Evolutionary conservation across 2,797 vertebrate species (phyloP).

Genomic region (Phylloscopus collybita): DNA sequence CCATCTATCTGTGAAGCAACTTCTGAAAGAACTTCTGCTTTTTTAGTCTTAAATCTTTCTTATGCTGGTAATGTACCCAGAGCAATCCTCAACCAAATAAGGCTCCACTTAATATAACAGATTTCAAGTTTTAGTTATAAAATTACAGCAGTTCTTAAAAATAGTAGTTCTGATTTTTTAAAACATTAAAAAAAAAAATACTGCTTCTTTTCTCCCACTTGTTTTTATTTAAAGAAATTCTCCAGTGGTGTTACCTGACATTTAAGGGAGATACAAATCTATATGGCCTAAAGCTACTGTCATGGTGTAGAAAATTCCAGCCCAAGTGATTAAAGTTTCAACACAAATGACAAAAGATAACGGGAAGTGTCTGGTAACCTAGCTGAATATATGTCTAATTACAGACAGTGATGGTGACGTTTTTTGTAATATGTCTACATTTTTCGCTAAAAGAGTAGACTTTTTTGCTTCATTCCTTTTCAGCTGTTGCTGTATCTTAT

Average conservation of each 20-base stretch:
- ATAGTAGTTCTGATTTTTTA: background rate
- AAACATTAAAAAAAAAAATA: background rate
- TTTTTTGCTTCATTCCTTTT: background rate
- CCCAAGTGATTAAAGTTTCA: slow-evolving; percentile 25
- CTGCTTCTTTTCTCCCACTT: background rate
- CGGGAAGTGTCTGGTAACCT: slow-evolving; percentile 9
- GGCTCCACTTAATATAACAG: background rate
- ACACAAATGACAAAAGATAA: slow-evolving; percentile 20
- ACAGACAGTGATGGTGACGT: background rate
- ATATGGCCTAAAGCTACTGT: background rate
- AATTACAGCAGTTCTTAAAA: background rate
- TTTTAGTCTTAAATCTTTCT: background rate
- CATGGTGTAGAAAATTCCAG: background rate
- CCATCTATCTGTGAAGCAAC: background rate
- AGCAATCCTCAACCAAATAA: background rate
- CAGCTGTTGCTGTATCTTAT: background rate
- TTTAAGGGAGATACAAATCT: background rate
- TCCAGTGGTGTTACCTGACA: background rate
- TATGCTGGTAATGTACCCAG: background rate
- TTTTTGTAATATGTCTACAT: background rate
- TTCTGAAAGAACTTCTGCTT: background rate
- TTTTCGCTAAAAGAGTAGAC: background rate
- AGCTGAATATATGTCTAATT: slow-evolving; percentile 28
- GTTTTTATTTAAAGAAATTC: background rate
- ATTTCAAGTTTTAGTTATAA: background rate